Conservation (phyloP, 1,140 invertebrate genomes). For the Plectrocnemia conspersa region DNA sequence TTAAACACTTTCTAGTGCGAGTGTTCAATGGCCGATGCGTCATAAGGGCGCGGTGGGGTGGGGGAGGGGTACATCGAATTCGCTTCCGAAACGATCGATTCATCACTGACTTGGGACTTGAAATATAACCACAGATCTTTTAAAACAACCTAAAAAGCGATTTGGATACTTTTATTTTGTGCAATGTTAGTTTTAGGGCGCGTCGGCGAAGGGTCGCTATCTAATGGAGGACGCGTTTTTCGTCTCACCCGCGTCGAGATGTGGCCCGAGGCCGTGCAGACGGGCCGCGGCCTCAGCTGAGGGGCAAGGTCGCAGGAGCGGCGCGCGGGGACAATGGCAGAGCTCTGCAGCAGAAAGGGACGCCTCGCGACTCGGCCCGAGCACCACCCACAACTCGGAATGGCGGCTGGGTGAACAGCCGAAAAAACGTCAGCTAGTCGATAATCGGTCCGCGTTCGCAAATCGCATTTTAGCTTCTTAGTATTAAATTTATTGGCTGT, state of each 20-base stretch:
- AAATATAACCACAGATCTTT: too few relatives aligned
- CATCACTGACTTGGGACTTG: too few relatives aligned
- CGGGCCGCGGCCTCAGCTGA: neutral
- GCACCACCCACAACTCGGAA: constrained; percentile 15
- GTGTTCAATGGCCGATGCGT: neutral
- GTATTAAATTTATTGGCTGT: too few relatives aligned
- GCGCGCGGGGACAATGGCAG: neutral
- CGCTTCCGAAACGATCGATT: too few relatives aligned
- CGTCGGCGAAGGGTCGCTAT: too few relatives aligned
- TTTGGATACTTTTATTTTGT: too few relatives aligned
- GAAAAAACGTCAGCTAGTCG: constrained; percentile 2
- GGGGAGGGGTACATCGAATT: constrained; percentile 4
- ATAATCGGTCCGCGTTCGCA: neutral
- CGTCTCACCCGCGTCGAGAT: neutral
- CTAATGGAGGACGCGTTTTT: too few relatives aligned
- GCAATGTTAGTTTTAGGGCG: too few relatives aligned
- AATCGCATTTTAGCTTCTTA: too few relatives aligned
- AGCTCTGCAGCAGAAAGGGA: neutral
- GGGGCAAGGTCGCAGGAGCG: neutral
- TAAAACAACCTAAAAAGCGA: too few relatives aligned
- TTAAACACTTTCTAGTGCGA: too few relatives aligned
- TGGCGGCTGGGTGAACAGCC: constrained; percentile 19
- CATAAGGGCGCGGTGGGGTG: neutral
- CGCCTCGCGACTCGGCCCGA: neutral
- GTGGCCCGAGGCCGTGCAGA: neutral